Evolutionary conservation across 2,797 vertebrate species (phyloP).

Genomic region (Betta splendens): DNA sequence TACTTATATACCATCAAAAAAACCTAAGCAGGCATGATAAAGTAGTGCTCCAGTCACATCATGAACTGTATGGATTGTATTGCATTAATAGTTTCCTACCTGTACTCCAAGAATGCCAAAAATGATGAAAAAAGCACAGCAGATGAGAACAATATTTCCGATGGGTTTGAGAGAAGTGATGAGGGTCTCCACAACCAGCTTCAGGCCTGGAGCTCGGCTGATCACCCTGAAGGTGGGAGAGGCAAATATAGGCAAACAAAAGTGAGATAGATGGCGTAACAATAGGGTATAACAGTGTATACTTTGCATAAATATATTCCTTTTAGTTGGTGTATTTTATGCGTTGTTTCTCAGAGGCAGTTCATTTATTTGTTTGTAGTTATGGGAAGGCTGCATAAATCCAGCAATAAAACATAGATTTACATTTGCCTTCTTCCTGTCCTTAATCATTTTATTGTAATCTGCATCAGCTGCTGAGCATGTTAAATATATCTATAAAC

Average conservation of each 20-base stretch:
- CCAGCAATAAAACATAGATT: not conserved
- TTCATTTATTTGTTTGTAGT: not conserved
- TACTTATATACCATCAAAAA: slow-evolving; percentile 25
- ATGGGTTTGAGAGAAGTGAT: slow-evolving; percentile 99
- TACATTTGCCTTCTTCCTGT: not conserved
- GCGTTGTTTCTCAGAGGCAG: not conserved
- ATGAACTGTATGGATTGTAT: no score
- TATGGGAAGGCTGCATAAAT: not conserved
- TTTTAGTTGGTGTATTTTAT: not conserved
- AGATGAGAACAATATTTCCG: slow-evolving; percentile 98
- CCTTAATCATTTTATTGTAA: not conserved
- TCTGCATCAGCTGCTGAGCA: slow-evolving; percentile 3
- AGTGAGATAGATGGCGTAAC: not conserved
- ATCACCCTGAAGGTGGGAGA: slow-evolving; percentile 85
- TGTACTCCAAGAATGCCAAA: slow-evolving; percentile 98
- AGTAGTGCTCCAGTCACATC: slow-evolving; percentile 35
- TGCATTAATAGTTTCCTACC: no score
- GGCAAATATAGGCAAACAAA: not conserved
- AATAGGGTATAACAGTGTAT: not conserved
- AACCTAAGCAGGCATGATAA: slow-evolving; percentile 17
- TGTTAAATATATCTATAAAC: not conserved
- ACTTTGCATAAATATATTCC: not conserved
- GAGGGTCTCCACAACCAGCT: slow-evolving; percentile 96
- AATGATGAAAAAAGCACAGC: slow-evolving; percentile 98
- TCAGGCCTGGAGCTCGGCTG: slow-evolving; percentile 95